These are phyloP conservation scores for Bombus cullumanus DNA, from an alignment of 1,140 invertebrate genomes.

Conservation along the genomic window DNA sequence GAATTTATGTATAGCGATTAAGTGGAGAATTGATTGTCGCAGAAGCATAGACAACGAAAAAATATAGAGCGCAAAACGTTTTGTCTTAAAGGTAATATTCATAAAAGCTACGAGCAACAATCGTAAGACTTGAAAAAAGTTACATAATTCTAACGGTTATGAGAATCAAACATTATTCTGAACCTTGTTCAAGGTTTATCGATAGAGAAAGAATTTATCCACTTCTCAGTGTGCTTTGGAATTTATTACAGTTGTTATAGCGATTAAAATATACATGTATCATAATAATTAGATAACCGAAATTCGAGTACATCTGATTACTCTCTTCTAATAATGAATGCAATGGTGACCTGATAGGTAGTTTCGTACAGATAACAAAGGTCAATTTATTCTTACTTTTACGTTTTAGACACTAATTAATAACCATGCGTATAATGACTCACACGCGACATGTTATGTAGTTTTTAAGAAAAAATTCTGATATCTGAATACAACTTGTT, in stretches of 20 bases:
- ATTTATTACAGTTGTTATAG: constrained; percentile 17
- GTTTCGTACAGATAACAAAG: constrained; percentile 11
- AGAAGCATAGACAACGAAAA: constrained; percentile 41
- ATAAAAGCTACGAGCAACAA: background rate
- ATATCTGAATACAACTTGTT: constrained; percentile 26
- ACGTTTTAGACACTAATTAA: constrained; percentile 7
- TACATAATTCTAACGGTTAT: no score
- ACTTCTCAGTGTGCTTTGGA: constrained; percentile 29
- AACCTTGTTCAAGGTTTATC: background rate
- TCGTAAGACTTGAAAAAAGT: background rate
- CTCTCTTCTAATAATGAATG: constrained; percentile 10
- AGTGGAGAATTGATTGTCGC: constrained; percentile 8
- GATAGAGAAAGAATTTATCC: constrained; percentile 9
- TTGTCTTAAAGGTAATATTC: background rate
- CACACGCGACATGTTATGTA: constrained; percentile 12
- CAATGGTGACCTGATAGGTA: constrained; percentile 40
- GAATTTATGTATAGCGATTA: background rate
- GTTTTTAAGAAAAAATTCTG: constrained; percentile 24
- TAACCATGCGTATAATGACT: background rate
- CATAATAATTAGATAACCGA: background rate
- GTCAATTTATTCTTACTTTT: constrained; percentile 35
- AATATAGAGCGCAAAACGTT: background rate
- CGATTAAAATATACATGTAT: background rate
- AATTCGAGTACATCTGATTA: background rate
- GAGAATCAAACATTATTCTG: background rate